A percentile compares a stretch with the other conserved stretches of the same genome.
Conservation (phyloP, 2,113 vertebrate species). For the Cranoglanis bouderius region DNA sequence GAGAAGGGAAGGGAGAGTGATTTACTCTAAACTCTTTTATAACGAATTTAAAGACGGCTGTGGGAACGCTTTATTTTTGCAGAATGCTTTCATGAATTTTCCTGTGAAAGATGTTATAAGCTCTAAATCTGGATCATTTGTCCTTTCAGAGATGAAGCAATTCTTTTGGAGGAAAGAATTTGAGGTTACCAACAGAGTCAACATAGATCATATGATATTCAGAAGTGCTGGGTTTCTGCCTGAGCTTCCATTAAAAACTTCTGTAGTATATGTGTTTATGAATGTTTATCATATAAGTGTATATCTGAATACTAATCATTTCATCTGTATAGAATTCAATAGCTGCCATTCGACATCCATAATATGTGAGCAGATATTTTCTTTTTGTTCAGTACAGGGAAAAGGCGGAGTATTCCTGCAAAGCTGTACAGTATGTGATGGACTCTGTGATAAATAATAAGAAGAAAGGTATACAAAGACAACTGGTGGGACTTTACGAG, state of each 20-base stretch:
- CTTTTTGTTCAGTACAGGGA: neutral
- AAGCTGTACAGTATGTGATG: too few species aligned
- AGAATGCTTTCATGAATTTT: neutral
- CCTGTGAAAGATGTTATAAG: neutral
- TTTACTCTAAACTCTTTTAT: neutral
- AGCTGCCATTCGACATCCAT: neutral
- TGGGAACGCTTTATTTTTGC: neutral
- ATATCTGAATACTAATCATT: neutral
- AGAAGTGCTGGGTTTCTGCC: neutral
- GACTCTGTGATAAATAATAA: neutral
- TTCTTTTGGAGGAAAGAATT: neutral
- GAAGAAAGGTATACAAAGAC: neutral
- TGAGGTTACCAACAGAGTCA: neutral
- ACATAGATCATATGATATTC: neutral
- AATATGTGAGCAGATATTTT: neutral
- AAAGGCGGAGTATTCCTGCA: neutral
- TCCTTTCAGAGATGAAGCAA: neutral
- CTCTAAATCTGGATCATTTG: neutral
- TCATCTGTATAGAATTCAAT: neutral
- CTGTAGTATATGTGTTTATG: neutral
- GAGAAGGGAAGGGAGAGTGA: neutral
- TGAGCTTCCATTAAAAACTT: too few species aligned
- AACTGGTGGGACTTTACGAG: conserved; percentile 4
- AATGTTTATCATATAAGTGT: neutral
- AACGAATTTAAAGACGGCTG: neutral